Conservation (phyloP, 1,140 invertebrate species). For the Drosophila equinoxialis region DNA sequence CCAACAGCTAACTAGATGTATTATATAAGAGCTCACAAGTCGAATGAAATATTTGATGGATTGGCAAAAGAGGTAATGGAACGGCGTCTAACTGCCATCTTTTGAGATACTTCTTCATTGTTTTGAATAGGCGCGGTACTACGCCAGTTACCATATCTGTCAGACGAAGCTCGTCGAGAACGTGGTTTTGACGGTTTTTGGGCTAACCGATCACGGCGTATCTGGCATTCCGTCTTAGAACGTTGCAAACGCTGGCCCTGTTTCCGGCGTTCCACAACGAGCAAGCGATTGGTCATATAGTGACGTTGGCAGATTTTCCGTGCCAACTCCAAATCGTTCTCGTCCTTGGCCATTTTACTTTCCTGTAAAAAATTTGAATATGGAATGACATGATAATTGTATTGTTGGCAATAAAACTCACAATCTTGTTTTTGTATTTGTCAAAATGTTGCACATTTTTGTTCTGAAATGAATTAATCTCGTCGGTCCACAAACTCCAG, state of each 20-base stretch:
- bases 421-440: constrained; percentile 36
- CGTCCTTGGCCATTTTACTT: neutral
- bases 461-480: constrained; percentile 46
- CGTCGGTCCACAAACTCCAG: constrained; percentile 30
- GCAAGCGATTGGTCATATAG: neutral
- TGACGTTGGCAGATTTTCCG: constrained; percentile 30
- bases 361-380: neutral
- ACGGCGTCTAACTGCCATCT: neutral
- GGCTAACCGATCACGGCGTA: no score
- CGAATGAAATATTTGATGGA: constrained; percentile 34
- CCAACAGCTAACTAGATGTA: no score
- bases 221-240: constrained; percentile 14
- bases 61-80: constrained; percentile 22
- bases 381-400: no score
- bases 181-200: no score
- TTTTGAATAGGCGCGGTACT: neutral
- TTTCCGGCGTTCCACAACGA: constrained; percentile 29
- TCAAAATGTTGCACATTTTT: constrained; percentile 40
- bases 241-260: neutral
- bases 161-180: no score
- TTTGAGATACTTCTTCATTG: neutral
- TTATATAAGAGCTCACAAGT: constrained; percentile 14
- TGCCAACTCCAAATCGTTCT: constrained; percentile 15
- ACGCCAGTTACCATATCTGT: neutral
- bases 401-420: constrained; percentile 2